Percentiles rank a stretch among this genome's conserved stretches.
These are phyloP conservation scores for Clostera curtula DNA, from an alignment of 2,888 invertebrate genomes.

Conservation along the genomic window DNA sequence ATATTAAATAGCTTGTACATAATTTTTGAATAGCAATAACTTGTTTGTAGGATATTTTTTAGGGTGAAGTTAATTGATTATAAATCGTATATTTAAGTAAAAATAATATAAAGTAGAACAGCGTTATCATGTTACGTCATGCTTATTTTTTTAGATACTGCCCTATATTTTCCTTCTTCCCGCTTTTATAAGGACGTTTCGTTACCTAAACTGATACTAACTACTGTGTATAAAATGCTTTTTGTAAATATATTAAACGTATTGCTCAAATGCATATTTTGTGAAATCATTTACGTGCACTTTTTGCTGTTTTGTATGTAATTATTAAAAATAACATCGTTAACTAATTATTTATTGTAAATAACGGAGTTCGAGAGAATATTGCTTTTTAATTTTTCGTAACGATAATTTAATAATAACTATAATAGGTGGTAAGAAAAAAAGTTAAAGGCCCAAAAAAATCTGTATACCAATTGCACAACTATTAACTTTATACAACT, in stretches of 20 bases:
- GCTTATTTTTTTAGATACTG: no score
- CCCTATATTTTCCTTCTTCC: no score
- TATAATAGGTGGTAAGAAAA: constrained; percentile 46
- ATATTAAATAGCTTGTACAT: constrained; percentile 33
- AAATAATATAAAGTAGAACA: no score
- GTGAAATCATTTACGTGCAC: constrained; percentile 72
- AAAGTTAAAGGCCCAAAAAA: constrained; percentile 64
- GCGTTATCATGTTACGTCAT: no score
- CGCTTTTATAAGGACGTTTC: constrained; percentile 20
- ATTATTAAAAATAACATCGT: constrained; percentile 23
- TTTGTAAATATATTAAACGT: constrained; percentile 68
- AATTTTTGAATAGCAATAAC: constrained; percentile 55
- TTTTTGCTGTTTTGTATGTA: constrained; percentile 71
- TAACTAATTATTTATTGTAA: constrained; percentile 40
- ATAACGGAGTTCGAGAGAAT: constrained; percentile 49
- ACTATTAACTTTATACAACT: constrained; percentile 55
- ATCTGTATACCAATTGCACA: constrained; percentile 68
- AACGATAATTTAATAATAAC: constrained; percentile 18
- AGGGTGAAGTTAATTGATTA: constrained; percentile 27
- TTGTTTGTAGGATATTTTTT: constrained; percentile 41
- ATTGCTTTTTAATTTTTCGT: constrained; percentile 38
- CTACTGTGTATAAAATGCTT: constrained; percentile 50
- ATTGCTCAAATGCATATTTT: constrained; percentile 75
- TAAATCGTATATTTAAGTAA: constrained; percentile 25
- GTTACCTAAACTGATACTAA: constrained; percentile 19